Evolutionary conservation across 2,797 vertebrate species (phyloP), one percentile per base, ranked within the genome.

Genomic region (Ataeniobius toweri): DNA sequence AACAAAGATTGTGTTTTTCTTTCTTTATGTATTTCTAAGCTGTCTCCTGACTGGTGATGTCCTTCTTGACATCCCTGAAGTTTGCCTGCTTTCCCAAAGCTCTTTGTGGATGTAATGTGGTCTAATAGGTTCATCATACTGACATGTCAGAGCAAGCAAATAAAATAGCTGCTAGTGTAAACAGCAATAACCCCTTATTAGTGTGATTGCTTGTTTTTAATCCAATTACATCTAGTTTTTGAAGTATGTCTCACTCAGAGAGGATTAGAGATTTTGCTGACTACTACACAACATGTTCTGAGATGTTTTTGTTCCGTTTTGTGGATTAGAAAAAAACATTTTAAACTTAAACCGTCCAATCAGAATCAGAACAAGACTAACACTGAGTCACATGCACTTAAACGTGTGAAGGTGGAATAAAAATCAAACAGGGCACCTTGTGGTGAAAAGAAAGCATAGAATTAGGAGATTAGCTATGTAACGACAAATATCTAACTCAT

Each of bases 91-190:
- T 59, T 68, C 73, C 61, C 65, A 68, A 46, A 39, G 61, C 39
- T 75, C 26, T 28, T 31, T 53, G 48, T 69, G 41, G 67, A 46
- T 69, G 55, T 53, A 74, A 56, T 39, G 18, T 0, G 39, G 28
- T 63, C 46, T 69, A 77, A 88, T 77, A 56, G 28, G 0, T 76
- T 83, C 76, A 71, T 78, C 78, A 55, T 80, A 73, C 78, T 46
- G 48, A 58, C 76, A 51, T 71, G 59, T 75, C 75, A 67, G 41
- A 75, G 67, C 67, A 26, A 69, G 67, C 39, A 46, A 46, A 69
- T 7, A 41, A 69, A 22, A 69, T 46, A 69, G 28, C 77, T 12
- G 16, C 26, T 39, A 31, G 44, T 56, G 1, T 76, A 74, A 76
- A 70, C 28, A 63, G 39, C 48, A 18, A 71, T 71, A 83, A n/a